These are phyloP conservation scores for Eretmochelys imbricata DNA, from an alignment of 2,113 vertebrate species.

Conservation along the genomic window DNA sequence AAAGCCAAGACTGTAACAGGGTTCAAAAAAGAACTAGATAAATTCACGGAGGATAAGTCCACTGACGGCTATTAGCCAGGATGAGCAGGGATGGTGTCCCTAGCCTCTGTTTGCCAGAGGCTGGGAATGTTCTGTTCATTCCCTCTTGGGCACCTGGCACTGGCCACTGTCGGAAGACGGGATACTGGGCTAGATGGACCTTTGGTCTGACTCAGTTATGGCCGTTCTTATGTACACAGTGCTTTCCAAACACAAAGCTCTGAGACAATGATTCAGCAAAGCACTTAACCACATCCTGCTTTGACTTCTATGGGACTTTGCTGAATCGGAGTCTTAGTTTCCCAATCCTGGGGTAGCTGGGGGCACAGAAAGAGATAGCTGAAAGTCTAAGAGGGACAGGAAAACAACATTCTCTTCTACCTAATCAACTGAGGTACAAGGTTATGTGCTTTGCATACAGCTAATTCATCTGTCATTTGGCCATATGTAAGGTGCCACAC, in stretches of 20 bases:
- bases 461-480: not conserved
- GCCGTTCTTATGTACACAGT: not conserved
- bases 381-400: not conserved
- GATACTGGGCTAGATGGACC: too few species aligned
- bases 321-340: accelerated
- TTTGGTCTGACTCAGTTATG: too few species aligned
- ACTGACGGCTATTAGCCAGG: too few species aligned
- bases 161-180: too few species aligned
- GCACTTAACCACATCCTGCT: not conserved
- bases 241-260: not conserved
- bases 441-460: not conserved
- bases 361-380: not conserved
- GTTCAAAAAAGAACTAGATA: too few species aligned
- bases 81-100: too few species aligned
- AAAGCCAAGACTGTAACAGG: too few species aligned
- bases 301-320: not conserved
- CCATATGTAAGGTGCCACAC: not conserved
- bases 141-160: too few species aligned
- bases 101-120: too few species aligned
- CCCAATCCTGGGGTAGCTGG: not conserved
- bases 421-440: not conserved
- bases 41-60: too few species aligned
- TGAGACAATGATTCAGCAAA: accelerated
- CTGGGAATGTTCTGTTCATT: too few species aligned
- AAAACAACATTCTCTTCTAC: not conserved